These are phyloP conservation scores for Agrochola circellaris DNA, from an alignment of 2,888 invertebrate species.

Conservation along the genomic window DNA sequence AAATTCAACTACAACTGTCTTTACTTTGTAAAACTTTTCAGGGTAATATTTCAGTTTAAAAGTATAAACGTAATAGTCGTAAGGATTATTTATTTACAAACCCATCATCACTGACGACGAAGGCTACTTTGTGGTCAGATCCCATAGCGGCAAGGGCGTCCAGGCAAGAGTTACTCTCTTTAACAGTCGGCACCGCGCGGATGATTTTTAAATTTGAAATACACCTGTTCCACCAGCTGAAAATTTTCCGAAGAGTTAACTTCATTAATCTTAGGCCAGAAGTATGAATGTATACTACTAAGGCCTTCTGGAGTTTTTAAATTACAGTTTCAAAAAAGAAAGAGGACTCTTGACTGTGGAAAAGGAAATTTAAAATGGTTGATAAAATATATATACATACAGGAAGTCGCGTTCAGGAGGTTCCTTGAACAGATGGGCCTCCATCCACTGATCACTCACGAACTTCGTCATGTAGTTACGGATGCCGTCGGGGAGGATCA, in stretches of 20 bases:
- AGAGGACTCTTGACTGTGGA: background rate
- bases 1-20: too few species aligned
- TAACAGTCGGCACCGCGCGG: constrained; percentile 77
- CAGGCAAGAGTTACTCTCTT: constrained; percentile 81
- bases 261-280: background rate
- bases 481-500: constrained; percentile 96
- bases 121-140: constrained; percentile 66
- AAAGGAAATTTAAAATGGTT: background rate
- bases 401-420: constrained; percentile 73
- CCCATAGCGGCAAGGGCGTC: constrained; percentile 73
- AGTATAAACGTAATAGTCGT: background rate
- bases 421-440: constrained; percentile 92
- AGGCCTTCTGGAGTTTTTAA: background rate
- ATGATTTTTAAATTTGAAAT: constrained; percentile 71
- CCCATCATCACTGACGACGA: constrained; percentile 79
- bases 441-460: constrained; percentile 98
- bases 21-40: too few species aligned
- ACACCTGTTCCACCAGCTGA: constrained; percentile 94
- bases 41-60: too few species aligned
- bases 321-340: background rate
- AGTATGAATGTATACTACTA: background rate
- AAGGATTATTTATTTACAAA: constrained; percentile 65
- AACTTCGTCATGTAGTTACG: constrained; percentile 99
- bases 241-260: constrained; percentile 36
- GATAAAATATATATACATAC: constrained; percentile 62